Evolutionary conservation across 2,888 invertebrate genomes (phyloP).

Genomic region (Carpatolechia fugitivella): DNA sequence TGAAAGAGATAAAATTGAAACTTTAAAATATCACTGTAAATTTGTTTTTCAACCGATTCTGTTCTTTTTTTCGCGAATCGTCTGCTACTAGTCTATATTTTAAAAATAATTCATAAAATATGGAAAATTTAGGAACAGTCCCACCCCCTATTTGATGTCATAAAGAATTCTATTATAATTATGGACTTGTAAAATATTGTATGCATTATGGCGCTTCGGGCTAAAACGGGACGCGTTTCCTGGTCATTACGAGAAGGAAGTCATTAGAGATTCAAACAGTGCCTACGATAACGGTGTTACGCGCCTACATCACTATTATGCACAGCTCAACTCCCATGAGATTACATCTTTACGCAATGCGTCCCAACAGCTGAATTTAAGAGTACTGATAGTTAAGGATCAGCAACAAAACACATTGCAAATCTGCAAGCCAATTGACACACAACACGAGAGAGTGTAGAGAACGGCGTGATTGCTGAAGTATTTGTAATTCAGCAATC

Average conservation of each 20-base stretch:
- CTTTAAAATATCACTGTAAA: no score
- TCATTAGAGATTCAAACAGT: constrained; percentile 62
- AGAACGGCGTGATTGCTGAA: not conserved
- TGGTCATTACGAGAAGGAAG: constrained; percentile 60
- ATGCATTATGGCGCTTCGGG: constrained; percentile 21
- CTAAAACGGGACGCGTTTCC: constrained; percentile 56
- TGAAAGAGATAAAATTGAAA: no score
- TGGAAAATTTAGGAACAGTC: no score
- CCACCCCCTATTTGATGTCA: no score
- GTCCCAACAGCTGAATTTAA: constrained; percentile 37
- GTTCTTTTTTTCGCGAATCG: no score
- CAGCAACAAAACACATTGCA: constrained; percentile 1
- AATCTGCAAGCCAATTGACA: constrained; percentile 1
- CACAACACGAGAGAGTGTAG: not conserved
- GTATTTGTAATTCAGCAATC: constrained; percentile 1
- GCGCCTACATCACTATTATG: constrained; percentile 55
- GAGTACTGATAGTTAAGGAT: not conserved
- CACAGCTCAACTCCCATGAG: constrained; percentile 50
- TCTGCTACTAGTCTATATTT: no score
- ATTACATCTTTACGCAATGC: constrained; percentile 58
- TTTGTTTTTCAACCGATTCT: no score
- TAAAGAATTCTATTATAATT: no score
- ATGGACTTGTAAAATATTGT: no score
- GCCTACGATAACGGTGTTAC: constrained; percentile 60
- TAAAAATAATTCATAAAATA: no score